A percentile compares a stretch with the other conserved stretches of the same genome.
phyloP scores from a whole-genome alignment of 2,888 invertebrate genomes.

The Perdita meconis region DNA sequence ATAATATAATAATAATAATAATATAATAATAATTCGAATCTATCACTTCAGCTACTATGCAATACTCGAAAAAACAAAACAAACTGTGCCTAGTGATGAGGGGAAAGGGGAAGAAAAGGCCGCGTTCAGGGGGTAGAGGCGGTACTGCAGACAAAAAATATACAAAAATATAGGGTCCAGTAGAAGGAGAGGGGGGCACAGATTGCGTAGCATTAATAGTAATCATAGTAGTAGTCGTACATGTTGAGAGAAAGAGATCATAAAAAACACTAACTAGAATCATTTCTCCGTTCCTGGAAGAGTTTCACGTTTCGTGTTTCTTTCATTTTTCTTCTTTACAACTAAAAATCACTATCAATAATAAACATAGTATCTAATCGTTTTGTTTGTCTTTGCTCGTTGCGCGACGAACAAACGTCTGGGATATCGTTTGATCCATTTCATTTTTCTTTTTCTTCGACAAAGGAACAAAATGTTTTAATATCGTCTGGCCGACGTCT shows the following conservation, averaged over 20 bases:
- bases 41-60: slow-evolving; percentile 74
- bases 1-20: slow-evolving; percentile 60
- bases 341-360: slow-evolving; percentile 82
- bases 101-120: slow-evolving; percentile 26
- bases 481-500: slow-evolving; percentile 80
- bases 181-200: slow-evolving; percentile 70
- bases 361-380: slow-evolving; percentile 80
- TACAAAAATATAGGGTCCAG: slow-evolving; percentile 60
- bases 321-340: slow-evolving; percentile 50
- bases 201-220: slow-evolving; percentile 81
- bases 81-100: slow-evolving; percentile 69
- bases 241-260: slow-evolving; percentile 84
- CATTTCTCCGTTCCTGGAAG: slow-evolving; percentile 76
- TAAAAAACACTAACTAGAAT: slow-evolving; percentile 85
- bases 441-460: slow-evolving; percentile 73
- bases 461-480: slow-evolving; percentile 81
- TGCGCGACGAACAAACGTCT: slow-evolving; percentile 54
- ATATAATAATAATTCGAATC: slow-evolving; percentile 73
- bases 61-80: slow-evolving; percentile 72
- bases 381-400: slow-evolving; percentile 48
- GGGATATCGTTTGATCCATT: slow-evolving; percentile 67
- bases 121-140: slow-evolving; percentile 2
- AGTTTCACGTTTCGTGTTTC: slow-evolving; percentile 74
- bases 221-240: slow-evolving; percentile 80
- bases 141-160: slow-evolving; percentile 66